Evolutionary conservation across 2,113 vertebrate species (phyloP).

Genomic region (Aythya baeri): DNA sequence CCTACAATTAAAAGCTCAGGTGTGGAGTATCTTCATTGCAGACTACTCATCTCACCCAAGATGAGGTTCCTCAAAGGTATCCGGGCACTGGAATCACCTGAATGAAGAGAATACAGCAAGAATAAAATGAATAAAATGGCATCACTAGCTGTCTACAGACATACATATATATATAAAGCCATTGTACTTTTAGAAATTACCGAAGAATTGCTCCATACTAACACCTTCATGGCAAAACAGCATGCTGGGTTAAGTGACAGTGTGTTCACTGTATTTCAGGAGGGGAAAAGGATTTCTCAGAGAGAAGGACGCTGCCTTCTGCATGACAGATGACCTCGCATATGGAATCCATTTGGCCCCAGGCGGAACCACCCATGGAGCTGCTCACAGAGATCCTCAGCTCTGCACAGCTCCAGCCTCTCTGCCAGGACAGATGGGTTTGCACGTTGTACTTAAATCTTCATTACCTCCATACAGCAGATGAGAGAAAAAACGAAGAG

Average conservation of each 20-base stretch:
- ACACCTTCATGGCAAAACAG: neutral
- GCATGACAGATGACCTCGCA: constrained; percentile 13
- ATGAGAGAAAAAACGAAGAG: neutral
- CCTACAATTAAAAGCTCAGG: neutral
- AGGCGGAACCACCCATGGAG: neutral
- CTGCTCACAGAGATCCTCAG: neutral
- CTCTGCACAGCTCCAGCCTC: neutral
- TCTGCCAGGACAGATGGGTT: neutral
- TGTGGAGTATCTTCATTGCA: neutral
- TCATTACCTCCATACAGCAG: neutral
- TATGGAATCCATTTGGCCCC: constrained; percentile 47
- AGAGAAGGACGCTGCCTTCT: neutral
- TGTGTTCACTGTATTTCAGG: neutral
- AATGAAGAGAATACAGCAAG: neutral
- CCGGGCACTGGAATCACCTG: neutral
- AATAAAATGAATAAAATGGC: neutral
- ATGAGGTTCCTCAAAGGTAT: neutral
- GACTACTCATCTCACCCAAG: neutral
- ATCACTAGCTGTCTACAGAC: neutral
- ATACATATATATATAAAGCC: too few relatives aligned
- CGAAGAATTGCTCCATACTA: neutral
- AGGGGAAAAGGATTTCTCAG: constrained; percentile 20
- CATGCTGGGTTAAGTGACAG: neutral
- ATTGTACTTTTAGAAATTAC: neutral
- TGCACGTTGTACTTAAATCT: neutral